Conservation (phyloP, 1,140 invertebrate species). For the Bombus pascuorum region DNA sequence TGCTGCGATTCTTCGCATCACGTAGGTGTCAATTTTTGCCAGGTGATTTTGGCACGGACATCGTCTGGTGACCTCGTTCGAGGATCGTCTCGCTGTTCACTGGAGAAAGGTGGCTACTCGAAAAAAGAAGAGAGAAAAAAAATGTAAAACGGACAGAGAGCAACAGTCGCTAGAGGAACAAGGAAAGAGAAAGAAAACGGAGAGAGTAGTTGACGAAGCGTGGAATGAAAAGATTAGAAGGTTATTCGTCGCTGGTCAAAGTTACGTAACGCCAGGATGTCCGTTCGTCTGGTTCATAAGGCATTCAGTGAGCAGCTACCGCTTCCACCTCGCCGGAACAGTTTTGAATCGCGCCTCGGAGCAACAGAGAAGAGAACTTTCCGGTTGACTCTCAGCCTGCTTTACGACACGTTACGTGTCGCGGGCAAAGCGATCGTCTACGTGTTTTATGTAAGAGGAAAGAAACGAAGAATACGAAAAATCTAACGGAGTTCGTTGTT, state of each 20-base stretch:
- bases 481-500: neutral
- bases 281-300: slow-evolving; percentile 57
- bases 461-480: neutral
- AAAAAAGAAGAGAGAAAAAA: neutral
- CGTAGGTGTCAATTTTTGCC: slow-evolving; percentile 16
- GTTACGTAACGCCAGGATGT: slow-evolving; percentile 63
- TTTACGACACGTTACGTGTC: slow-evolving; percentile 9
- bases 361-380: slow-evolving; percentile 22
- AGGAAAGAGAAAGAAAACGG: neutral
- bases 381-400: slow-evolving; percentile 20
- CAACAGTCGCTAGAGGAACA: fast-evolving
- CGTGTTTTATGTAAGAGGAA: neutral
- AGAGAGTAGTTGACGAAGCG: neutral
- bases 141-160: neutral
- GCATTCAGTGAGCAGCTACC: slow-evolving; percentile 51
- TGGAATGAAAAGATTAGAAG: slow-evolving; percentile 32
- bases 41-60: slow-evolving; percentile 2
- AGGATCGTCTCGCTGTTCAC: neutral
- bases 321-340: slow-evolving; percentile 58
- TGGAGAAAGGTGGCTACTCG: neutral
- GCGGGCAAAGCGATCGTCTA: neutral
- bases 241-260: slow-evolving; percentile 13
- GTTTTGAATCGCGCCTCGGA: slow-evolving; percentile 28
- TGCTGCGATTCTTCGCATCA: neutral
- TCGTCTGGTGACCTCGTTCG: slow-evolving; percentile 1